Conservation (phyloP, 2,113 vertebrate genomes). For the Mustela lutreola region DNA sequence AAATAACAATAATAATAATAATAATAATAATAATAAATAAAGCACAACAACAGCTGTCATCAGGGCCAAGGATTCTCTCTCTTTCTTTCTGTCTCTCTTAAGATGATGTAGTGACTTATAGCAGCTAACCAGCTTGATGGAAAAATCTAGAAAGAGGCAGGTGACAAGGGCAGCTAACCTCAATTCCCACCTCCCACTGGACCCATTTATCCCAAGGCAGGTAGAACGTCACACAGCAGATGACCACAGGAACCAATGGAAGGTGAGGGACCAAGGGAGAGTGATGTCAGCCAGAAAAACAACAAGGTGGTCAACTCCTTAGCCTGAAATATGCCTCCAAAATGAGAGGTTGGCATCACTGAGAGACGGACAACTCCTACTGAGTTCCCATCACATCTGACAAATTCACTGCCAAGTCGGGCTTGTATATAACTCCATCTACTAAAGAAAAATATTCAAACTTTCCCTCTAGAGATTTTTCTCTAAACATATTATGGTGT, state of each 20-base stretch:
- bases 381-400: neutral
- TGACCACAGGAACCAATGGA: neutral
- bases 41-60: neutral
- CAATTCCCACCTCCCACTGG: neutral
- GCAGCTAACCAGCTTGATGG: neutral
- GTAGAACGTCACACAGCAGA: neutral
- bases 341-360: neutral
- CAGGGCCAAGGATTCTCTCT: neutral
- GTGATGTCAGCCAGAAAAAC: neutral
- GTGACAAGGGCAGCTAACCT: neutral
- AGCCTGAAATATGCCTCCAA: neutral
- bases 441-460: neutral
- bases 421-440: neutral
- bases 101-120: neutral
- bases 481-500: neutral
- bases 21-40: too few relatives aligned
- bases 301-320: neutral
- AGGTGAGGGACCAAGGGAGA: neutral
- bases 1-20: too few relatives aligned
- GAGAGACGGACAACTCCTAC: neutral
- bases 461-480: neutral
- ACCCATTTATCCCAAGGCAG: neutral
- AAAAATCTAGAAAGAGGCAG: neutral
- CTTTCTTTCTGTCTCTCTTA: neutral
- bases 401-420: neutral